phyloP scores from a whole-genome alignment of 1,140 invertebrate genomes.

The Achroia grisella region DNA sequence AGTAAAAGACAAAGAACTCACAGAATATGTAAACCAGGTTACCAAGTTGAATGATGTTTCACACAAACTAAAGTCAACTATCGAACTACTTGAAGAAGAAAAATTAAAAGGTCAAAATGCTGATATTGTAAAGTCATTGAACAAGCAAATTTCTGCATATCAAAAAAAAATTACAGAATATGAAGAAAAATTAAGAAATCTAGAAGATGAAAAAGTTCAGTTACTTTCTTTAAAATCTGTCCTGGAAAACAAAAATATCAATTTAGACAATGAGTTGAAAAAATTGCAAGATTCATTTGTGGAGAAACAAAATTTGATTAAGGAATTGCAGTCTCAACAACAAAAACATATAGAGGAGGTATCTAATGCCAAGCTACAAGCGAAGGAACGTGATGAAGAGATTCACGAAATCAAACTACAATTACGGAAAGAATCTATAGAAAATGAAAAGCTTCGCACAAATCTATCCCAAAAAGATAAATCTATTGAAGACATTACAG shows the following conservation, averaged over 20 bases:
- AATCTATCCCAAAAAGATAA: slow-evolving; percentile 39
- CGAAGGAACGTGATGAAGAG: slow-evolving; percentile 73
- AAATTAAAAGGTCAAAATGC: slow-evolving; percentile 60
- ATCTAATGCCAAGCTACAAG: slow-evolving; percentile 49
- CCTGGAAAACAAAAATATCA: slow-evolving; percentile 42
- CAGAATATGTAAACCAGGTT: slow-evolving; percentile 69
- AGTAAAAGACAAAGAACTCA: slow-evolving; percentile 66
- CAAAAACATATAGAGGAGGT: slow-evolving; percentile 58
- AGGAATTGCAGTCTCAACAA: slow-evolving; percentile 56
- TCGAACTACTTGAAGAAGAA: slow-evolving; percentile 68
- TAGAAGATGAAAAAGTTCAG: slow-evolving; percentile 59
- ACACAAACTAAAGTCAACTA: slow-evolving; percentile 62
- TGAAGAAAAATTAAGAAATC: slow-evolving; percentile 57
- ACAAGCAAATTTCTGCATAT: slow-evolving; percentile 65
- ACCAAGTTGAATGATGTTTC: slow-evolving; percentile 67
- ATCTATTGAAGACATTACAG: slow-evolving; percentile 31
- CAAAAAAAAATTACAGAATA: slow-evolving; percentile 59
- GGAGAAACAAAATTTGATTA: slow-evolving; percentile 51
- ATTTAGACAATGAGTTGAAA: slow-evolving; percentile 42
- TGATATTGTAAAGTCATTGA: slow-evolving; percentile 54
- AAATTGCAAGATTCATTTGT: slow-evolving; percentile 47
- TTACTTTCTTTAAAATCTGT: slow-evolving; percentile 32
- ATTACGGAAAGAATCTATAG: slow-evolving; percentile 67
- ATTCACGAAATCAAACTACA: slow-evolving; percentile 71
- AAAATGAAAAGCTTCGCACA: slow-evolving; percentile 59